Evolutionary conservation across 2,888 invertebrate species (phyloP), one percentile per base, ranked within the genome.

Genomic region (Agonopterix alstromeriana): DNA sequence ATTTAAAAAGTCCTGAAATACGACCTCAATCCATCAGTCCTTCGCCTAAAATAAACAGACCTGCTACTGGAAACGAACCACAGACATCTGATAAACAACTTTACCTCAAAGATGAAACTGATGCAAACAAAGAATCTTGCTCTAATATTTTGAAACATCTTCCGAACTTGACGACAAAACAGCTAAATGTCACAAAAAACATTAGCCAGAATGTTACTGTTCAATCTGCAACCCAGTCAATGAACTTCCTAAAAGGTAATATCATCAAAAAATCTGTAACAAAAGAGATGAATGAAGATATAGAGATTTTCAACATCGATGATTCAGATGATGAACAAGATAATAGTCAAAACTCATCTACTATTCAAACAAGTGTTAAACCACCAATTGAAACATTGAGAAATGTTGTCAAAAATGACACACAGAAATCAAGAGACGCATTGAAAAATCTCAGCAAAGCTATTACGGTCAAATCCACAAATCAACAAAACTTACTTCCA

Each of bases 221-320:
- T 40, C 58, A 58, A 51, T 48, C 53, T 43, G 36, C 43, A 45
- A 46, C 45, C 10, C 57, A 61, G 4, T 49, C 54, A 12, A 50
- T 49, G 42, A 65, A 56, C 51, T 48, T 55, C 10, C 51, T 53
- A 50, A 66, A 67, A 48, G 53, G 49, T 14, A 51, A 58, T 42
- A 27, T 50, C 35, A 42, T 54, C 48, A 57, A 61, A 56, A 60
- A 58, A 36, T 53, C 53, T 54, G 40, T 60, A 2, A 53, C 66
- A 45, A 57, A 63, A 50, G 61, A 63, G 52, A 56, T 65, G 38
- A 67, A 73, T 48, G 61, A 79, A 40, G 73, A 77, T 51, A 69
- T 80, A 48, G 87, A 87, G 70, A 79, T 85, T 55, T 84, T 76
- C 52, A 83, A 78, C 54, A 73, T 87, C 53, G 86, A 86, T 45